phyloP scores from a whole-genome alignment of 1,140 invertebrate genomes.

The Drosophila mojavensis region DNA sequence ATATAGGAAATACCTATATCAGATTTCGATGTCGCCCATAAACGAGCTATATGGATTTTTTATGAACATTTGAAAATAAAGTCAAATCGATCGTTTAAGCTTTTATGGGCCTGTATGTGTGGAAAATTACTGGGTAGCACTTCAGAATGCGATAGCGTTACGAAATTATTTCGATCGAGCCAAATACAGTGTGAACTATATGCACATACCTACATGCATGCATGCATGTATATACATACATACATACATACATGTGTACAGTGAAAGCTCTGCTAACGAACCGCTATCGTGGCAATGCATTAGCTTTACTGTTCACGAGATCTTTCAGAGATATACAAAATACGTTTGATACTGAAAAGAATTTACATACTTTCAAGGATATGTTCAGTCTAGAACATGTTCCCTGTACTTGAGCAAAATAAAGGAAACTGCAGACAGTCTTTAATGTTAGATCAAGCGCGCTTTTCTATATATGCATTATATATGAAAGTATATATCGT shows the following conservation, averaged over 20 bases:
- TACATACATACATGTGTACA: neutral
- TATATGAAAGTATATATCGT: neutral
- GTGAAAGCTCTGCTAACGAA: neutral
- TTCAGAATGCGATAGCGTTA: slow-evolving; percentile 40
- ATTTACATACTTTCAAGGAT: neutral
- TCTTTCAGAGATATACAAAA: too few species aligned
- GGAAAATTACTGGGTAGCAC: slow-evolving; percentile 47
- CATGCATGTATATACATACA: neutral
- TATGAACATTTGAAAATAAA: slow-evolving; percentile 16
- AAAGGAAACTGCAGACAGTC: neutral
- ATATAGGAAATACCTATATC: too few species aligned
- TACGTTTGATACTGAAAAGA: too few species aligned
- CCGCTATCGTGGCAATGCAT: neutral
- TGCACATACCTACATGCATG: slow-evolving; percentile 21
- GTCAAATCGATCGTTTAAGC: slow-evolving; percentile 28
- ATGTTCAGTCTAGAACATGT: too few species aligned
- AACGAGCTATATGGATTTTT: too few species aligned
- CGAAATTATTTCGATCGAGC: slow-evolving; percentile 26
- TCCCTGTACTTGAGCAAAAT: too few species aligned
- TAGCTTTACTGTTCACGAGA: too few species aligned
- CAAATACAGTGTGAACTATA: slow-evolving; percentile 6
- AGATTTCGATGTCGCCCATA: too few species aligned
- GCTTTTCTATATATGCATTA: neutral
- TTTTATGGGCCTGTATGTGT: slow-evolving; percentile 29
- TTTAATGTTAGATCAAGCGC: neutral